Percentiles rank a stretch among this genome's conserved stretches.
phyloP scores from a whole-genome alignment of 2,113 vertebrate species.

The Saccopteryx bilineata region DNA sequence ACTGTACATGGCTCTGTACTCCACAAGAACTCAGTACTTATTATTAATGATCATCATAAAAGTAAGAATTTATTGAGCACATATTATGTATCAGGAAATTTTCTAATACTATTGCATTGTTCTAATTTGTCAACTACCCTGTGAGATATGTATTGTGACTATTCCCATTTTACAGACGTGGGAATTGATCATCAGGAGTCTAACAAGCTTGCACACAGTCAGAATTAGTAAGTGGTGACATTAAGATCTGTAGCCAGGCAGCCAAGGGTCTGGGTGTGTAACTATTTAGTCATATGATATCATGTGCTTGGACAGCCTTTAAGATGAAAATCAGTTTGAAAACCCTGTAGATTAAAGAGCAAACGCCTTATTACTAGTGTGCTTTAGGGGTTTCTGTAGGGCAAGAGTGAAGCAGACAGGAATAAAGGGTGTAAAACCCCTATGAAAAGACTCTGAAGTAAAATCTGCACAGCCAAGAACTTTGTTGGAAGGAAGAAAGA shows the following conservation, averaged over 20 bases:
- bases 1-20: background rate
- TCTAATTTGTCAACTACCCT: background rate
- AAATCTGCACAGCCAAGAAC: background rate
- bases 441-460: conserved; percentile 24
- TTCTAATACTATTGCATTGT: background rate
- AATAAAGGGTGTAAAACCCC: background rate
- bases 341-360: background rate
- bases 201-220: background rate
- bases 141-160: background rate
- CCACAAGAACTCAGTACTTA: background rate
- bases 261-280: no score
- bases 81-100: background rate
- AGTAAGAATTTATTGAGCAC: background rate
- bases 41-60: background rate
- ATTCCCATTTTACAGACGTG: background rate
- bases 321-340: background rate
- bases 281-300: background rate
- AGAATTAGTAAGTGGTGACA: background rate
- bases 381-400: background rate
- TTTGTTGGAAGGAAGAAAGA: background rate
- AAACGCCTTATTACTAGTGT: background rate
- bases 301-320: background rate
- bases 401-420: background rate
- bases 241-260: background rate
- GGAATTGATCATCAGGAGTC: background rate